phyloP scores from a whole-genome alignment of 2,113 vertebrate species.

The Channa maculata region DNA sequence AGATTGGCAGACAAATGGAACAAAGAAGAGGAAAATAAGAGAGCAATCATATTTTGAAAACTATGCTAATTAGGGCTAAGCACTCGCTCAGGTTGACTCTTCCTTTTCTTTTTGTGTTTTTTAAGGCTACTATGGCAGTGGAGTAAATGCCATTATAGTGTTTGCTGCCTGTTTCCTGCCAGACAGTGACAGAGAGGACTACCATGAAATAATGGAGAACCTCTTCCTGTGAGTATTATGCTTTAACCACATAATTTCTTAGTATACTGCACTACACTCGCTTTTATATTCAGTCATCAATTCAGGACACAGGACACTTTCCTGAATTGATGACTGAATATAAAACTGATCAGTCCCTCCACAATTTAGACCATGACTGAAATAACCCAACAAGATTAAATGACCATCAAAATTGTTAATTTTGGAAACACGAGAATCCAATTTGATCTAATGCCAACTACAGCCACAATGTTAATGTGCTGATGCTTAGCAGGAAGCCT shows the following conservation, averaged over 20 bases:
- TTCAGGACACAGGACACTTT: neutral
- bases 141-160: conserved; percentile 96
- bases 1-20: conserved; percentile 38
- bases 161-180: conserved; percentile 98
- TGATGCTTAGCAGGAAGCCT: too few relatives aligned
- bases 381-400: too few relatives aligned
- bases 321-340: too few relatives aligned
- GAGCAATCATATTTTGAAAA: conserved; percentile 37
- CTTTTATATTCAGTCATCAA: neutral
- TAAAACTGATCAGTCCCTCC: too few relatives aligned
- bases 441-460: too few relatives aligned
- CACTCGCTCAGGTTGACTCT: conserved; percentile 21
- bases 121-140: conserved; percentile 93
- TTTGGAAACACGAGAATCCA: too few relatives aligned
- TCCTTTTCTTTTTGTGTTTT: conserved; percentile 40
- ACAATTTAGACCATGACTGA: too few relatives aligned
- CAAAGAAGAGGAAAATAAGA: conserved; percentile 34
- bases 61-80: conserved; percentile 25
- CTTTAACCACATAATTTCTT: neutral
- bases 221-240: conserved; percentile 95
- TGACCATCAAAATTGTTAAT: too few relatives aligned
- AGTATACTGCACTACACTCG: neutral
- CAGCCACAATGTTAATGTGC: too few relatives aligned
- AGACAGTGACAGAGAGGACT: conserved; percentile 94
- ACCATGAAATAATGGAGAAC: conserved; percentile 99